phyloP scores from a whole-genome alignment of 2,888 invertebrate species.

The Ferdinandea cuprea region DNA sequence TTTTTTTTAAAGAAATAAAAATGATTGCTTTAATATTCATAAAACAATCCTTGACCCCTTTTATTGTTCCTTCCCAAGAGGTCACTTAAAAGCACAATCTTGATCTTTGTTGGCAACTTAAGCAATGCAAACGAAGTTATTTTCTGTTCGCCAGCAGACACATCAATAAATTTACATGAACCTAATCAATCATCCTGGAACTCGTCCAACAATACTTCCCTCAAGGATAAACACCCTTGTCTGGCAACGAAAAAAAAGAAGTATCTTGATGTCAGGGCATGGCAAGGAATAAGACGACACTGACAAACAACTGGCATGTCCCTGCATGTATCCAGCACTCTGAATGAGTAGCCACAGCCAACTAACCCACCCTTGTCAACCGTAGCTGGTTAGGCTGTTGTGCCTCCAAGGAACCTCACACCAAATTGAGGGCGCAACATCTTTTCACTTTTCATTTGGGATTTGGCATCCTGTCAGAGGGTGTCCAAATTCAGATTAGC shows the following conservation, averaged over 20 bases:
- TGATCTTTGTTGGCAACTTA: constrained; percentile 9
- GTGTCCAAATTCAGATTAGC: constrained; percentile 75
- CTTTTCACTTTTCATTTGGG: constrained; percentile 74
- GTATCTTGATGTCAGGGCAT: constrained; percentile 6
- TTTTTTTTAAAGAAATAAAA: background rate
- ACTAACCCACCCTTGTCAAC: constrained; percentile 19
- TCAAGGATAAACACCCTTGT: constrained; percentile 42
- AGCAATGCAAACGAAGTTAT: constrained; percentile 44
- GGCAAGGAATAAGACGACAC: constrained; percentile 34
- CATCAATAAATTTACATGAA: constrained; percentile 72
- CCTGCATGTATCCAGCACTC: constrained; percentile 21
- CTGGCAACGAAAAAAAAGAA: constrained; percentile 16
- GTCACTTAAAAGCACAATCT: constrained; percentile 27
- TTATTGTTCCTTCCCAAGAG: constrained; percentile 1
- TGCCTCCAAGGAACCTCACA: constrained; percentile 46
- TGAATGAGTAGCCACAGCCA: constrained; percentile 20
- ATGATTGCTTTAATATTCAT: background rate
- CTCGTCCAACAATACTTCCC: constrained; percentile 39
- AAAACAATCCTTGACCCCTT: background rate
- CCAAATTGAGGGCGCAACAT: constrained; percentile 63
- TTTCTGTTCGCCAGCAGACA: constrained; percentile 32
- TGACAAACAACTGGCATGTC: constrained; percentile 65
- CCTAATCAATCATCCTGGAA: constrained; percentile 70
- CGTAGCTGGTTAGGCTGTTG: background rate
- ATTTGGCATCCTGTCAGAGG: constrained; percentile 74